Conservation (phyloP, 2,888 invertebrate genomes). For the Exephanes ischioxanthus region DNA sequence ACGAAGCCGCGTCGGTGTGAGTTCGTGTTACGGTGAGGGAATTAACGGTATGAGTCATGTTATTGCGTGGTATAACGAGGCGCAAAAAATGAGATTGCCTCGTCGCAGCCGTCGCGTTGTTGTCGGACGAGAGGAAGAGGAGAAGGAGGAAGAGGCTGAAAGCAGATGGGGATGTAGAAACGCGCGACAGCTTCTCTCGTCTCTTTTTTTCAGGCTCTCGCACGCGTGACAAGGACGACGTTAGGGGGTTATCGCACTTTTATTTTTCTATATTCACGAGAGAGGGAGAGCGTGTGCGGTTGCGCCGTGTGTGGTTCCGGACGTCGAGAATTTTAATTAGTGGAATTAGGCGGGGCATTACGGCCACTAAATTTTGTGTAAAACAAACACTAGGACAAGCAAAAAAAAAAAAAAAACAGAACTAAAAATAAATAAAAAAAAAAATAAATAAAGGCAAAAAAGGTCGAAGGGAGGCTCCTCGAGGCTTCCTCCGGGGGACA, state of each 20-base stretch:
- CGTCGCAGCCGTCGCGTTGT: slow-evolving; percentile 18
- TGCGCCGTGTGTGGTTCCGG: slow-evolving; percentile 71
- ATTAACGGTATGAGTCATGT: slow-evolving; percentile 51
- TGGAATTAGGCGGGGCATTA: slow-evolving; percentile 78
- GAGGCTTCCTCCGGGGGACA: slow-evolving; percentile 73
- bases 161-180: slow-evolving; percentile 56
- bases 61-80: slow-evolving; percentile 49
- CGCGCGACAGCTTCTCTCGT: slow-evolving; percentile 4
- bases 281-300: background rate
- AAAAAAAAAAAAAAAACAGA: slow-evolving; percentile 58
- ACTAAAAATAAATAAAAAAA: slow-evolving; percentile 6
- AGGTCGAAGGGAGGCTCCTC: slow-evolving; percentile 62
- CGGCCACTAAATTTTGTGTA: slow-evolving; percentile 79
- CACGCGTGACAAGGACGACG: slow-evolving; percentile 8
- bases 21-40: background rate
- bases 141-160: slow-evolving; percentile 10
- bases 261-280: slow-evolving; percentile 52
- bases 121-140: slow-evolving; percentile 28
- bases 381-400: slow-evolving; percentile 75
- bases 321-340: slow-evolving; percentile 81
- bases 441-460: slow-evolving; percentile 21
- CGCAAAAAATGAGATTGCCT: slow-evolving; percentile 28
- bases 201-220: slow-evolving; percentile 4
- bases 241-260: slow-evolving; percentile 47
- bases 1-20: background rate